phyloP scores from a whole-genome alignment of 2,888 invertebrate species.

The Sminthurinus aureus region DNA sequence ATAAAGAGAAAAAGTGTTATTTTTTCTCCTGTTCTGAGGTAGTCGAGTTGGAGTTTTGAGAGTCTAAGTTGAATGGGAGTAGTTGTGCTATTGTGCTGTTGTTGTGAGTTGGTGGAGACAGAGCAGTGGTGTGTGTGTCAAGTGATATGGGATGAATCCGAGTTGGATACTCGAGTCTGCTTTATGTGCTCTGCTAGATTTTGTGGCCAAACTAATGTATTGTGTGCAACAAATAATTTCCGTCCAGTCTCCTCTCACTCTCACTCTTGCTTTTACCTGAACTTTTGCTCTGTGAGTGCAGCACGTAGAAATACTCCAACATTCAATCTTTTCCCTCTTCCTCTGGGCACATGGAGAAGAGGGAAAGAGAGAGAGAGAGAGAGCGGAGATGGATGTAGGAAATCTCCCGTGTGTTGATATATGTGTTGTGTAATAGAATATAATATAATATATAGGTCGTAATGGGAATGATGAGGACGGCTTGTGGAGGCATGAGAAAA shows the following conservation, averaged over 20 bases:
- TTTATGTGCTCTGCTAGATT: no score
- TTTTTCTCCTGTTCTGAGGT: no score
- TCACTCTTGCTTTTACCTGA: neutral
- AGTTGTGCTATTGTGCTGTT: no score
- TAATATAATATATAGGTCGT: neutral
- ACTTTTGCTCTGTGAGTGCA: neutral
- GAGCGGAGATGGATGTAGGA: neutral
- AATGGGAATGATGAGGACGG: neutral
- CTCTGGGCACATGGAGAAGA: neutral
- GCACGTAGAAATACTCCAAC: neutral
- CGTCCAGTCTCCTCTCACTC: neutral
- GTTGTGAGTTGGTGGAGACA: no score
- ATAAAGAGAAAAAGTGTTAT: no score
- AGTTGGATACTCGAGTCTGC: no score
- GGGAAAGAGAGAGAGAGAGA: neutral
- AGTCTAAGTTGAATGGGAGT: no score
- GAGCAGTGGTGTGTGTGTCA: no score
- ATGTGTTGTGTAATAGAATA: neutral
- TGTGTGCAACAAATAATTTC: neutral
- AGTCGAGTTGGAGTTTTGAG: no score
- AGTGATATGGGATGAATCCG: no score
- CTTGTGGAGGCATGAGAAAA: neutral
- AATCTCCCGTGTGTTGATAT: neutral
- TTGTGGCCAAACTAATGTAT: neutral
- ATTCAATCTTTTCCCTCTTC: neutral